Evolutionary conservation across 2,113 vertebrate species (phyloP).

Genomic region (Callaeas wilsoni): DNA sequence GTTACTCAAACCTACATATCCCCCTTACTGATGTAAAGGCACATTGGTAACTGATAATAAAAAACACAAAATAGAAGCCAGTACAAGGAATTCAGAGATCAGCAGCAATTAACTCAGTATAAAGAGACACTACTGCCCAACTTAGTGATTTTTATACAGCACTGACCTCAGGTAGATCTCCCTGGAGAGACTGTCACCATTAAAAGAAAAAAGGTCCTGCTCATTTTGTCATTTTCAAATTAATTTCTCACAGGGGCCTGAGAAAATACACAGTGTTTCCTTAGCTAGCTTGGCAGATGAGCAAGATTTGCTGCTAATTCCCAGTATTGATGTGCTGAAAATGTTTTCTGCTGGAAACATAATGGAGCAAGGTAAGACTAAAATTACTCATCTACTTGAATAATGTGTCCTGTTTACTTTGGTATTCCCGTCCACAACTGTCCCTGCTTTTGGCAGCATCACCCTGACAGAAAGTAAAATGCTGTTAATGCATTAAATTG

Average conservation of each 20-base stretch:
- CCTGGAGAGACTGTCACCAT: not conserved
- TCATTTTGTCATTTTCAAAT: not conserved
- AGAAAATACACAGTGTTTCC: not conserved
- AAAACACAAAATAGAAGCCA: not conserved
- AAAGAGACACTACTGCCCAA: not conserved
- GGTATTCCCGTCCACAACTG: not conserved
- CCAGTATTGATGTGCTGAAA: not conserved
- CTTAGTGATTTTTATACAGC: not conserved
- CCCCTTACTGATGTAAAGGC: not conserved
- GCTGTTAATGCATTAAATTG: not conserved
- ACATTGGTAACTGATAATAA: not conserved
- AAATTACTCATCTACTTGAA: not conserved
- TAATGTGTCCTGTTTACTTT: not conserved
- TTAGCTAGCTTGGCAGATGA: not conserved
- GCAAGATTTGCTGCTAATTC: not conserved
- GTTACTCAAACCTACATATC: not conserved
- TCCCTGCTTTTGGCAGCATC: not conserved
- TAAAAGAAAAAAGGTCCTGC: not conserved
- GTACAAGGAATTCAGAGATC: not conserved
- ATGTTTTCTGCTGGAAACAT: not conserved
- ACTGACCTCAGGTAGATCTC: not conserved
- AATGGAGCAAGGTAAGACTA: not conserved
- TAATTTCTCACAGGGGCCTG: not conserved
- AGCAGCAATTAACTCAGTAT: not conserved
- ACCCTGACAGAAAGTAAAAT: not conserved